A percentile compares a stretch with the other conserved stretches of the same genome.
Conservation (phyloP, 2,888 invertebrate species). For the Ophraella communa region DNA sequence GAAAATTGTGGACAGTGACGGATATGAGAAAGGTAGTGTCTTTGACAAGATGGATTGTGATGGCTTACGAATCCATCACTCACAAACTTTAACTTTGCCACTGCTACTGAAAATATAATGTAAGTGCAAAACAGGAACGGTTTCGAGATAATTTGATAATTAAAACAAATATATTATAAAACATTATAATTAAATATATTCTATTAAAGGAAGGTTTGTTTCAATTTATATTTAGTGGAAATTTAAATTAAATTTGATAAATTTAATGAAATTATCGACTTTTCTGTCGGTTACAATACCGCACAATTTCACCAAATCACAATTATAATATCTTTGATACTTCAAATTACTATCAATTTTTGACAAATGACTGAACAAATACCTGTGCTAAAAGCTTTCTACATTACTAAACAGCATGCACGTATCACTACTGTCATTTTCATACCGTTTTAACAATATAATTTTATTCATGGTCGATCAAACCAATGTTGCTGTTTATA, state of each 20-base stretch:
- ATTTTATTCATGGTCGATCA: constrained; percentile 46
- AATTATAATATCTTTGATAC: constrained; percentile 42
- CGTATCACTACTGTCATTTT: constrained; percentile 33
- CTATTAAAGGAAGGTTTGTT: no score
- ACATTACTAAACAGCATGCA: constrained; percentile 19
- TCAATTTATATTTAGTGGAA: background rate
- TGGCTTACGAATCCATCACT: constrained; percentile 40
- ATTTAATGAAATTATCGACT: background rate
- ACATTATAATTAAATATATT: no score
- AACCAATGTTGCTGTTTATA: constrained; percentile 35
- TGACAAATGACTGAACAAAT: constrained; percentile 45
- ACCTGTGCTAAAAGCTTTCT: constrained; percentile 36
- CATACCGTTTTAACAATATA: constrained; percentile 41
- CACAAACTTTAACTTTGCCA: constrained; percentile 35
- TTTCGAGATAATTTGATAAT: no score
- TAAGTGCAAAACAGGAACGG: constrained; percentile 16
- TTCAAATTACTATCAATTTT: constrained; percentile 36
- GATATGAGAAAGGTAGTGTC: constrained; percentile 50
- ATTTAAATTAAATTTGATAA: no score
- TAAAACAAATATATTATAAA: no score
- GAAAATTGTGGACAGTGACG: constrained; percentile 52
- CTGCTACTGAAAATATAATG: constrained; percentile 33
- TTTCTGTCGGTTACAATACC: background rate
- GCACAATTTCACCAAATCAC: background rate
- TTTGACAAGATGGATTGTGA: constrained; percentile 48